These are phyloP conservation scores for Pristionchus exspectatus DNA, from an alignment of 2,888 invertebrate species.

Conservation along the genomic window DNA sequence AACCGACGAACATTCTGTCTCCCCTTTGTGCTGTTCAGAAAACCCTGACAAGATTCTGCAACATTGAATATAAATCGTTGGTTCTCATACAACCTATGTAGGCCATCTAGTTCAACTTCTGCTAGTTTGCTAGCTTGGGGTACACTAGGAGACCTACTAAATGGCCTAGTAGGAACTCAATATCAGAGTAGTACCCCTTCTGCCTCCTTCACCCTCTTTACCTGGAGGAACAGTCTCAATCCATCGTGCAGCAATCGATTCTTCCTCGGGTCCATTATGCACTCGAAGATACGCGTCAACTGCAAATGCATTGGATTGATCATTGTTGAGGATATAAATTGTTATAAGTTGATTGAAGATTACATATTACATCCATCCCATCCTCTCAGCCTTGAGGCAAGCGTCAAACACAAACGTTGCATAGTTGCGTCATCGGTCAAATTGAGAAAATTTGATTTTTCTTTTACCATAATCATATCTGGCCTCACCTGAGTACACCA, in stretches of 20 bases:
- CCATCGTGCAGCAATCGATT: slow-evolving; percentile 57
- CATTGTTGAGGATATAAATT: neutral
- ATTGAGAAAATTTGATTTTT: no score
- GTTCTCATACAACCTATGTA: no score
- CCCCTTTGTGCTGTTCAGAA: no score
- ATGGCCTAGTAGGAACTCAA: no score
- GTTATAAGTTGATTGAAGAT: neutral
- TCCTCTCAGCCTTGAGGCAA: neutral
- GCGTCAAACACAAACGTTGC: neutral
- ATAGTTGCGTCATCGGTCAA: neutral
- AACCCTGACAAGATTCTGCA: neutral
- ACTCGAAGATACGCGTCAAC: slow-evolving; percentile 51
- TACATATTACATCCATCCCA: neutral
- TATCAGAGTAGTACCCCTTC: neutral
- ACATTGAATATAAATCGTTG: neutral
- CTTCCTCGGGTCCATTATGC: slow-evolving; percentile 48
- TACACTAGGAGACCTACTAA: neutral
- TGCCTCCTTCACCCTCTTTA: neutral
- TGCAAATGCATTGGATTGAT: neutral
- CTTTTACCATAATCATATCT: neutral
- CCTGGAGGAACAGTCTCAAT: slow-evolving; percentile 62
- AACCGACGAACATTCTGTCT: no score
- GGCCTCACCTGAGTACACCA: no score
- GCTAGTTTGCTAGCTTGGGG: no score
- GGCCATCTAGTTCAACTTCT: no score